Evolutionary conservation across 2,113 vertebrate species (phyloP), one percentile per base, ranked within the genome.

Genomic region (Phocoena phocoena): DNA sequence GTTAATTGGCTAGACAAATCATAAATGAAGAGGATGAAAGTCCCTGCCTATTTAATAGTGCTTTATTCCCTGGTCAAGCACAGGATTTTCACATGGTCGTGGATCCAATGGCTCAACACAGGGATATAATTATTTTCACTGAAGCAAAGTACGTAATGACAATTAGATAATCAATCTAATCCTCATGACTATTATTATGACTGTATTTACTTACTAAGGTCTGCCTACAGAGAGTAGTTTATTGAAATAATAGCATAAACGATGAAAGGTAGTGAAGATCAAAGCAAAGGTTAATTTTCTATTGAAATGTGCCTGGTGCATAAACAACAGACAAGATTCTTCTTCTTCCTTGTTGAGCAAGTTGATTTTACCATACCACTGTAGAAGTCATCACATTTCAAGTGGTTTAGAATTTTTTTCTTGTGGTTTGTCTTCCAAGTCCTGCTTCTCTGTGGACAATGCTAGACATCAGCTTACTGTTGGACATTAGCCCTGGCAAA

Each of bases 261-360:
- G 17, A 93, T 84, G 15, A 71, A 92, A 68, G 62, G 2, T 28
- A 94, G 62, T 58, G 28, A 94, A 71, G 5, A 73, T 83, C 38
- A 96, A 93, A 95, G 36, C 8, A 71, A 87, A 73, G 25, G n/a
- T 55, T 77, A 68, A 70, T 68, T 84, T 96, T 95, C 71, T 55
- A 38, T 73, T 65, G 18, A 92, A 92, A 92, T 41, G 25, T 47
- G 3, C 3, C 76, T 44, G 7, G 3, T 79, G 10, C 12, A 55
- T 80, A 92, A 95, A 62, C 5, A 88, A 74, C 47, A 36, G 58
- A 47, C 26, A 86, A 47, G 9, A 36, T 71, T 36, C 36, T 73
- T 50, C 44, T 73, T 50, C 38, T n/a, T 84, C 21, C 5, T 84
- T 85, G 20, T 65, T 84, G 50, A 91, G 12, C 76, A 92, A 87